Conservation (phyloP, 2,888 invertebrate genomes). For the Byasa hedistus region DNA sequence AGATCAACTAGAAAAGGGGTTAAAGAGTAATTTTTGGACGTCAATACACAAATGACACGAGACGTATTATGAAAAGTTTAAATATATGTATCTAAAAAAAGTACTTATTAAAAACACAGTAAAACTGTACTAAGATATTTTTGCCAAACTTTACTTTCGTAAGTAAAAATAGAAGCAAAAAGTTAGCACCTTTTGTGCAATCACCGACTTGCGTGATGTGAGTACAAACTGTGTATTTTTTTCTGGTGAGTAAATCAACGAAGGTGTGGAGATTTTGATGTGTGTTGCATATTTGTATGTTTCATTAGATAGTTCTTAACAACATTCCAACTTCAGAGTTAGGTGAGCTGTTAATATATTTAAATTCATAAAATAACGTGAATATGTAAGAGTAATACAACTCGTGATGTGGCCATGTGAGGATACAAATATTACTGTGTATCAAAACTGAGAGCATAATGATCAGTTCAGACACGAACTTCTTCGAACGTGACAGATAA, state of each 20-base stretch:
- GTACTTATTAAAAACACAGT: no score
- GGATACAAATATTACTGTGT: conserved; percentile 25
- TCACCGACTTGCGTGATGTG: not conserved
- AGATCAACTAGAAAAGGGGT: not conserved
- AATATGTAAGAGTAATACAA: not conserved
- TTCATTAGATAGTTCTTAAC: conserved; percentile 3
- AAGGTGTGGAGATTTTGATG: not conserved
- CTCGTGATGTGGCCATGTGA: conserved; percentile 2
- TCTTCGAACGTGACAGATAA: conserved; percentile 31
- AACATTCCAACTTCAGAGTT: not conserved
- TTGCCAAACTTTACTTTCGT: not conserved
- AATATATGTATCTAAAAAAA: no score
- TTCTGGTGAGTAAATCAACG: not conserved
- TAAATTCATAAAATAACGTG: not conserved
- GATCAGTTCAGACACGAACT: conserved; percentile 30
- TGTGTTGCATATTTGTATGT: not conserved
- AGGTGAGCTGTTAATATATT: not conserved
- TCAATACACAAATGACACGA: no score
- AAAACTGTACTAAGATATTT: not conserved
- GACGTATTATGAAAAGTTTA: no score
- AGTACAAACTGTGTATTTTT: not conserved
- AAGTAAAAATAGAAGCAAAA: conserved; percentile 4
- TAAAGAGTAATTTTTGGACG: not conserved
- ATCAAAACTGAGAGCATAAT: conserved; percentile 29
- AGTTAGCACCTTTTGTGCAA: conserved; percentile 7